Base-by-base conservation (phyloP, 2,888 invertebrate genomes). In the Latrodectus elegans region DNA sequence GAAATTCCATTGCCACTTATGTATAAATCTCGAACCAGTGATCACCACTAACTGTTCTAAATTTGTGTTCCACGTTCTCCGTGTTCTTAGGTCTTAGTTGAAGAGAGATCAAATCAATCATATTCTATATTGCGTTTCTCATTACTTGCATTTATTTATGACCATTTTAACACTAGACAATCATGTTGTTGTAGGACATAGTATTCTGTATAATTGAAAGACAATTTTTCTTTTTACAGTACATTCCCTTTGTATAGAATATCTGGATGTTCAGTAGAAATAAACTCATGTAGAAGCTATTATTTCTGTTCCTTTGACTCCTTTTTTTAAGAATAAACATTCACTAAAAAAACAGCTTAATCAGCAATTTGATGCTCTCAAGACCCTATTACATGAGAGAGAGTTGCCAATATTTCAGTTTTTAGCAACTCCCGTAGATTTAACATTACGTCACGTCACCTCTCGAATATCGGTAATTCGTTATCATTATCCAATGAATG, bases 91-190 rank as follows among this genome's bases (percentile, higher is more conserved):
- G 38, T 38, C 6, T 38, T 38, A 38, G 38, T 38, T 6, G 38
- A 38, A 38, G 38, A 38, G 38, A 38, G 38, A 38, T 38, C 38
- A 38, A 38, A 38, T 38, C 38, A 38, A 38, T 38, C 38, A 38
- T 38, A 38, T 38, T 38, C 6, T 38, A 38, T 38, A 6, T 38
- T 38, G 38, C 38, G 38, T 38, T 52, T 52, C 51, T 74, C 53
- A 71, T 49, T n/a, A 71, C 68, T 71, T 71, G 49, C 71, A 74
- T 74, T 74, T 26, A 55, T 74, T 74, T 55, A 74, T 74, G 55
- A 22, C 22, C 55, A 55, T 74, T 38, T 14, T 74, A 26, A 52
- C 55, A 38, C 55, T 74, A 74, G 74, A 74, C 74, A 60, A 74
- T 74, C 74, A 74, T 55, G 60, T 71, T 55, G 53, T 74, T 38